A percentile compares a stretch with the other conserved stretches of the same genome.
Conservation (phyloP, 2,797 vertebrate species). For the Gymnopithys bicolor region DNA sequence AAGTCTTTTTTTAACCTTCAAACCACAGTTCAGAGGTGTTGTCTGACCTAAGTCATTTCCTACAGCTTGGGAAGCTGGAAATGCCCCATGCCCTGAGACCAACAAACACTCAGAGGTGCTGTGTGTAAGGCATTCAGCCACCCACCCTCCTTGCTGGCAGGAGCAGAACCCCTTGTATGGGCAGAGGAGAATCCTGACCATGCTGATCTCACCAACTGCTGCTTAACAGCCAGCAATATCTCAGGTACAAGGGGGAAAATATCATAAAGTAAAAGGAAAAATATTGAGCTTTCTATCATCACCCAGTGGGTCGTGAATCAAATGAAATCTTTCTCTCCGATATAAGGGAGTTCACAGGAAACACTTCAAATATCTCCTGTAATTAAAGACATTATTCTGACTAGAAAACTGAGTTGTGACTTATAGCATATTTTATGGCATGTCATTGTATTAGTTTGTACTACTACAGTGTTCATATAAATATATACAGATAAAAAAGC, state of each 20-base stretch:
- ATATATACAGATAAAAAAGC: not conserved
- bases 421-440: not conserved
- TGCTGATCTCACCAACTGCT: not conserved
- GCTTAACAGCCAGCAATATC: not conserved
- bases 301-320: not conserved
- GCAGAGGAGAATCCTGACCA: not conserved
- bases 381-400: not conserved
- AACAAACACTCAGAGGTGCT: not conserved
- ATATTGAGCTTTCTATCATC: not conserved
- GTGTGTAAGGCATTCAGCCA: not conserved
- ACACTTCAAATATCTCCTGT: not conserved
- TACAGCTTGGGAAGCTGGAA: not conserved
- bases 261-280: not conserved
- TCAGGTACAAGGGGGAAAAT: not conserved
- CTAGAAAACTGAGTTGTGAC: not conserved
- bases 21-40: not conserved
- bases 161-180: not conserved
- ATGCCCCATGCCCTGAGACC: not conserved
- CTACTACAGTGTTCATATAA: not conserved
- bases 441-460: not conserved
- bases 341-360: not conserved
- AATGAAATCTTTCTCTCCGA: not conserved
- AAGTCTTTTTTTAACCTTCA: constrained; percentile 55
- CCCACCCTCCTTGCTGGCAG: not conserved
- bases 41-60: not conserved